phyloP scores from a whole-genome alignment of 2,888 invertebrate species.

The Auanema sp. region DNA sequence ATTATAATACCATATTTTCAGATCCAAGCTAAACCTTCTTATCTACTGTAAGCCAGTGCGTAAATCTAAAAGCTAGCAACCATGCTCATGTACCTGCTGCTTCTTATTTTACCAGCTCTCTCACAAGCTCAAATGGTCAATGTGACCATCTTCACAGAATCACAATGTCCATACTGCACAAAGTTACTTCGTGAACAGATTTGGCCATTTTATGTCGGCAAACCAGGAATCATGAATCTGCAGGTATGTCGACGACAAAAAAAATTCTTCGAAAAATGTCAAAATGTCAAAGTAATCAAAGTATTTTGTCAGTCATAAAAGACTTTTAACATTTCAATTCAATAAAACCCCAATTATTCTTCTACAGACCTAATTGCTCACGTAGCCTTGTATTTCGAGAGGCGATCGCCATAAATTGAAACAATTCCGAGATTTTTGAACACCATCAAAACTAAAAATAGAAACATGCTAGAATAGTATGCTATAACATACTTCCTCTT shows the following conservation, averaged over 20 bases:
- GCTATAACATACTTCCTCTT: not conserved
- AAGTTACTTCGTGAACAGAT: conserved; percentile 60
- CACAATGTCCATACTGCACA: conserved; percentile 63
- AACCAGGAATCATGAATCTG: conserved; percentile 62
- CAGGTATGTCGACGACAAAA: conserved; percentile 38
- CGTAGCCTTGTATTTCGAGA: too few species aligned
- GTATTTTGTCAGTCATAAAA: conserved; percentile 1
- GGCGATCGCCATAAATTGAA: not conserved
- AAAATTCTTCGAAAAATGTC: conserved; percentile 2
- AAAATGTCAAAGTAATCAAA: conserved; percentile 5
- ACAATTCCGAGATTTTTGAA: conserved; percentile 1
- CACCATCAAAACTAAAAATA: not conserved
- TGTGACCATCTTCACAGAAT: conserved; percentile 61
- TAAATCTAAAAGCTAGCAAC: too few species aligned
- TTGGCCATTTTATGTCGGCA: conserved; percentile 62
- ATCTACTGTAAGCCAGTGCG: too few species aligned
- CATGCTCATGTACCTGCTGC: too few species aligned
- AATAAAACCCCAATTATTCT: not conserved
- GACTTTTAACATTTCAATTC: not conserved
- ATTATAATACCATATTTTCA: too few species aligned
- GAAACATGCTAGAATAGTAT: not conserved
- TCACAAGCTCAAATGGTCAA: conserved; percentile 43
- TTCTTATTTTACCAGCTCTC: conserved; percentile 12
- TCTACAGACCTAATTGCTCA: too few species aligned
- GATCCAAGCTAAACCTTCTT: too few species aligned